Base-by-base conservation (phyloP, 2,888 invertebrate species). In the Galeopsomyia nigrocyanea region DNA sequence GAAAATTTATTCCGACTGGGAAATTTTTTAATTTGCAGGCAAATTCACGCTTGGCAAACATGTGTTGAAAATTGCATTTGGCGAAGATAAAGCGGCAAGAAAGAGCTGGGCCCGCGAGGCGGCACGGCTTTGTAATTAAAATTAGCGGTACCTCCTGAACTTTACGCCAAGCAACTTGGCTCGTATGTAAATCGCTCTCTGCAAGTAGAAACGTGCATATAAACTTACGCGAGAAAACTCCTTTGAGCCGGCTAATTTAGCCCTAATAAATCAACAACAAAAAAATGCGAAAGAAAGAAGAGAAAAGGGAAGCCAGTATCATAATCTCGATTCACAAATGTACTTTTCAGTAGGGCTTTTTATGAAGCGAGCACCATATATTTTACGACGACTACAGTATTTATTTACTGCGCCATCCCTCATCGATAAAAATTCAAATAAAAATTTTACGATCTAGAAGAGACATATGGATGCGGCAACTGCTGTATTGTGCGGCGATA, bases 81-180 rank as follows among this genome's bases (percentile, higher is more conserved):
- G 31, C 31, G 3, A 31, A 31, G 31, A 31, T 31, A 31, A 31
- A 31, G 7, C 31, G 31, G 6, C 21, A 47, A 49, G 49, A 49
- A 49, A 49, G 61, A n/a, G 49, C 13, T 10, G n/a, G 31, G 22
- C 22, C 21, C 13, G 0, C 10, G 31, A 49, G 39, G 19, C n/a
- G 55, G 31, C 31, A 31, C 31, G 31, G 3, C 61, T n/a, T 61
- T 62, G 68, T 68, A 62, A 68, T 68, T 68, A 62, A 68, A 68
- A 68, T 68, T 62, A 53, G 31, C 3, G 31, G 7, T 9, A 46
- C n/a, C 1, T 2, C 17, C 26, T 26, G 64, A 67, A 66, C 58
- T 67, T 58, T 14, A 49, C 51, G 61, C 51, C 22, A 26, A 39
- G 65, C 39, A 67, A 68, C 51, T 68, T 68, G 13, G n/a, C 47